Conservation (phyloP, 1,140 invertebrate species). For the Octopus sinensis region DNA sequence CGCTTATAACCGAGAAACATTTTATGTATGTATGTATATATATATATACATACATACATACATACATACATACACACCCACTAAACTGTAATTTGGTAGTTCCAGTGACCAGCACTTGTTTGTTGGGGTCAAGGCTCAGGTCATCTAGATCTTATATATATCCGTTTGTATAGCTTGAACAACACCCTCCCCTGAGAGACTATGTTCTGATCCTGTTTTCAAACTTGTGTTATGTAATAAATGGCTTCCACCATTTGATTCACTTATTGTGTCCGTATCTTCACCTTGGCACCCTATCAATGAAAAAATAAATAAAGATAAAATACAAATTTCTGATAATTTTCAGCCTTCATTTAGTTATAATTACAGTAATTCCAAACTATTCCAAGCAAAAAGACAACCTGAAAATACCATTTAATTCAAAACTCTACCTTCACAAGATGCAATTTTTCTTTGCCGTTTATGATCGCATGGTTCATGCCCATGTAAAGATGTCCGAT, state of each 20-base stretch:
- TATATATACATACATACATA: too few species aligned
- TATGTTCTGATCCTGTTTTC: conserved; percentile 52
- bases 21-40: too few species aligned
- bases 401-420: too few species aligned
- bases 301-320: neutral
- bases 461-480: conserved; percentile 44
- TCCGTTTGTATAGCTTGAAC: conserved; percentile 41
- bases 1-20: too few species aligned
- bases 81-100: too few species aligned
- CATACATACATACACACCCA: too few species aligned
- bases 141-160: neutral
- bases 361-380: too few species aligned
- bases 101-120: too few species aligned
- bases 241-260: conserved; percentile 49
- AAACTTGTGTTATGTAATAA: conserved; percentile 54
- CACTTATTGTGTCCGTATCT: conserved; percentile 45
- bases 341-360: too few species aligned
- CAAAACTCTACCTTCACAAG: neutral
- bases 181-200: conserved; percentile 43
- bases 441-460: conserved; percentile 45
- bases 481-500: conserved; percentile 26
- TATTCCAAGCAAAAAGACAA: too few species aligned
- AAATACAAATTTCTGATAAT: too few species aligned
- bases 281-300: conserved; percentile 36
- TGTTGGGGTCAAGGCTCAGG: neutral